These are phyloP conservation scores for Mystacornis crossleyi DNA, from an alignment of 2,113 vertebrate genomes.

Conservation along the genomic window DNA sequence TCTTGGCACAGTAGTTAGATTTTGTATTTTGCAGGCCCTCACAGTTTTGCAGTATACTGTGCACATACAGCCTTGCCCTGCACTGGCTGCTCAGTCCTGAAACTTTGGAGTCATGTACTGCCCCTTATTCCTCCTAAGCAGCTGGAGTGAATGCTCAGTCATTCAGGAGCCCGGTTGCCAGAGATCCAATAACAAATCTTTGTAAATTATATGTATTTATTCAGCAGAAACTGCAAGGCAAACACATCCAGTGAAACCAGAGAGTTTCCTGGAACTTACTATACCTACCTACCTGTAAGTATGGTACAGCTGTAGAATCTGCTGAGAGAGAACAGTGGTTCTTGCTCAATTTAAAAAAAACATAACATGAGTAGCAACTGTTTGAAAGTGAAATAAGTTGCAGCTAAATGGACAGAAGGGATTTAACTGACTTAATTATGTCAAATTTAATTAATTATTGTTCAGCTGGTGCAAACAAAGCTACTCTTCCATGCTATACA, in stretches of 20 bases:
- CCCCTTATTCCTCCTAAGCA: neutral
- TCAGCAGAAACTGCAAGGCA: neutral
- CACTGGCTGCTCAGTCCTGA: neutral
- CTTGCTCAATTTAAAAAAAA: neutral
- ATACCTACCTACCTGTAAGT: neutral
- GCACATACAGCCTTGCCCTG: neutral
- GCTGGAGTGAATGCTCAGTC: neutral
- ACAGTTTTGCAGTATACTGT: neutral
- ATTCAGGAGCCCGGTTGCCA: neutral
- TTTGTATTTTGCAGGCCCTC: neutral
- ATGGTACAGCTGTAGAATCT: neutral
- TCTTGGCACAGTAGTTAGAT: neutral
- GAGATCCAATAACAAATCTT: neutral
- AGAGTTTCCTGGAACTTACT: neutral
- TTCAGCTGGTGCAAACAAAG: neutral
- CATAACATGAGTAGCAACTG: neutral
- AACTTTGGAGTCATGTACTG: neutral
- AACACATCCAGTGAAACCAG: neutral
- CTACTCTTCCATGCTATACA: neutral
- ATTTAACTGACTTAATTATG: neutral
- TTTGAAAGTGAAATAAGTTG: neutral
- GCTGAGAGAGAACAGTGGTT: neutral
- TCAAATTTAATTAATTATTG: slow-evolving; percentile 3
- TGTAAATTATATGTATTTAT: neutral
- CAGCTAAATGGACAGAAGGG: neutral